Base-by-base conservation (phyloP, 2,888 invertebrate genomes). In the Pyrocoelia pectoralis region DNA sequence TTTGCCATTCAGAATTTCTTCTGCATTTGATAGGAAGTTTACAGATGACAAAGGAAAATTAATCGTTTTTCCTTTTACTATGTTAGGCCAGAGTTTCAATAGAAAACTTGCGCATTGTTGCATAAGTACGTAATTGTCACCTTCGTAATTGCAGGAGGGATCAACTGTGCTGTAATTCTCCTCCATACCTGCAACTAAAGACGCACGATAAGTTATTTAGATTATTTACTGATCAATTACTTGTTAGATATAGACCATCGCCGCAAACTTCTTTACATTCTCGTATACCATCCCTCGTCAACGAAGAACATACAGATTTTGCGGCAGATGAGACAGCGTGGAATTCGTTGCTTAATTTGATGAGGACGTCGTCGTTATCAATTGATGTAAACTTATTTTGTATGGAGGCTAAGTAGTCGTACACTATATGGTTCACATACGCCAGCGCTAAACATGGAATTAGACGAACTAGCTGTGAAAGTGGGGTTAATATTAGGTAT, bases 401-500 rank as follows among this genome's bases (percentile, higher is more conserved):
- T 40, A 40, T 13, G 3, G 13, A 2, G 8, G 13, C n/a, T n/a
- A 40, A 9, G n/a, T 40, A 13, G 13, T n/a, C 40, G 13, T 4
- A 12, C n/a, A 40, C n/a, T 40, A 40, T 4, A 9, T 40, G 12
- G 8, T 4, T n/a, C 8, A 40, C 40, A 9, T 40, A 40, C 2
- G 40, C 40, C 6, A 40, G 12, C 8, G 40, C 40, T n/a, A 40
- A 40, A 73, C 87, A 87, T 0, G 91, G 91, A 67, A 92, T 83
- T 28, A 92, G 80, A 61, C 91, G 83, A 81, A 88, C 87, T 87
- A 91, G 90, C 89, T 91, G 78, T 9, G 77, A 77, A 53, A 52
- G 56, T 50, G 12, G 49, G 6, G 24, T 24, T 24, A 24, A 24
- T 17, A 46, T 15, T 14, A 6, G 53, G 43, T 29, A 18, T 13